These are phyloP conservation scores for Onychomys arenicola DNA, from an alignment of 2,797 vertebrate genomes.

Conservation along the genomic window DNA sequence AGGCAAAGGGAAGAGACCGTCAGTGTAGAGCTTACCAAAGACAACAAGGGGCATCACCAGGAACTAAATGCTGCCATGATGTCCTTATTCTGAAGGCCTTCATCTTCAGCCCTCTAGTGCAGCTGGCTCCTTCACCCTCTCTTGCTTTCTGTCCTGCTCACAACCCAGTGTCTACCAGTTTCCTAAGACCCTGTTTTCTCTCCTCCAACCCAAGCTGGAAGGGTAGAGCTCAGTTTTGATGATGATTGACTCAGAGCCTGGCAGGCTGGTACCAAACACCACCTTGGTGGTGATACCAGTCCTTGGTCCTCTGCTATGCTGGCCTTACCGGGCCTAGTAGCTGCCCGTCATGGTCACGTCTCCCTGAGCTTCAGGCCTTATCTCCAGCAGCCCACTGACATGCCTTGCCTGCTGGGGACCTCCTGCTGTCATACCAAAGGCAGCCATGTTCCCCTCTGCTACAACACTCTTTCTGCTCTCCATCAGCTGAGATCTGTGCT, in stretches of 20 bases:
- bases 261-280: not conserved
- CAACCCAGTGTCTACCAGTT: not conserved
- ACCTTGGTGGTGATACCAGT: fast-evolving
- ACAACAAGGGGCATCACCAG: not conserved
- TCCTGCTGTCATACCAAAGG: not conserved
- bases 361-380: not conserved
- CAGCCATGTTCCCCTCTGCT: not conserved
- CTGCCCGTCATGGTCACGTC: not conserved
- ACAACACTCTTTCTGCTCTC: not conserved
- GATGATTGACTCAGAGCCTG: not conserved
- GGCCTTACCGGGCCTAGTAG: not conserved
- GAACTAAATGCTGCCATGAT: not conserved
- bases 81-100: not conserved
- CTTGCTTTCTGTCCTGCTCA: not conserved
- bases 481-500: not conserved
- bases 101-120: not conserved
- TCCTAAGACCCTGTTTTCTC: not conserved
- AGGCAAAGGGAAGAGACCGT: not conserved
- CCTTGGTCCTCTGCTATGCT: not conserved
- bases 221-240: not conserved
- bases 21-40: not conserved
- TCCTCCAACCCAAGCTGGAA: not conserved
- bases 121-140: not conserved
- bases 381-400: not conserved
- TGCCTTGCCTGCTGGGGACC: not conserved